Evolutionary conservation across 2,888 invertebrate genomes (phyloP).

Genomic region (Rhingia rostrata): DNA sequence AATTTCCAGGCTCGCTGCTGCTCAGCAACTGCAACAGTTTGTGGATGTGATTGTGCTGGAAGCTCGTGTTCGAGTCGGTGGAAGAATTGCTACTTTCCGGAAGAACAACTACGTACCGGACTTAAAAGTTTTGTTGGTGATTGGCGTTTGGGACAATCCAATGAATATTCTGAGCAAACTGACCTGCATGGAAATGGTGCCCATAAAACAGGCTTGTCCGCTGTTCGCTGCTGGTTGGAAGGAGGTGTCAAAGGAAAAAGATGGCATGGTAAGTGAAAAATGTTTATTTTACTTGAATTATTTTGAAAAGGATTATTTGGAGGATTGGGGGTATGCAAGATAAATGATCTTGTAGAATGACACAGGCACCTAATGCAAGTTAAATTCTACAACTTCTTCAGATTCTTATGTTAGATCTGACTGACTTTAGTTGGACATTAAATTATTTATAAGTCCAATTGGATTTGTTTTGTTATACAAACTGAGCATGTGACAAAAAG

Average conservation of each 20-base stretch:
- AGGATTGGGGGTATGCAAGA: too few species aligned
- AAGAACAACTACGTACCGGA: constrained; percentile 89
- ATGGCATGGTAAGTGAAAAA: constrained; percentile 91
- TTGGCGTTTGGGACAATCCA: constrained; percentile 97
- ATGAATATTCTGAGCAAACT: constrained; percentile 97
- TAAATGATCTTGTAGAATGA: too few species aligned
- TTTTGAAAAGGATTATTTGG: too few species aligned
- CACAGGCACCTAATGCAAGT: too few species aligned
- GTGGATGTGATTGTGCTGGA: constrained; percentile 96
- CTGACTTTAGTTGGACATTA: too few species aligned
- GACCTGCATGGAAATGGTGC: constrained; percentile 97
- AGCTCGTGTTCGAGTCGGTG: constrained; percentile 96
- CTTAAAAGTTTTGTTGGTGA: constrained; percentile 97
- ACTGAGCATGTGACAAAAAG: too few species aligned
- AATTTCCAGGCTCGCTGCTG: constrained; percentile 96
- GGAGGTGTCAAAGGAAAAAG: constrained; percentile 97
- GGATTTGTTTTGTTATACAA: too few species aligned
- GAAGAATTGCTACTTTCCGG: constrained; percentile 97
- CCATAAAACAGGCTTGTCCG: constrained; percentile 97
- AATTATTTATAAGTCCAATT: too few species aligned
- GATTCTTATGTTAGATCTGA: too few species aligned
- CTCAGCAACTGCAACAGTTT: constrained; percentile 96
- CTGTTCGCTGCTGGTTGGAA: constrained; percentile 97
- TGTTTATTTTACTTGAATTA: too few species aligned
- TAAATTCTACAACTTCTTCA: too few species aligned